Evolutionary conservation across 2,113 vertebrate species (phyloP).

Genomic region (Artemisiospiza belli): DNA sequence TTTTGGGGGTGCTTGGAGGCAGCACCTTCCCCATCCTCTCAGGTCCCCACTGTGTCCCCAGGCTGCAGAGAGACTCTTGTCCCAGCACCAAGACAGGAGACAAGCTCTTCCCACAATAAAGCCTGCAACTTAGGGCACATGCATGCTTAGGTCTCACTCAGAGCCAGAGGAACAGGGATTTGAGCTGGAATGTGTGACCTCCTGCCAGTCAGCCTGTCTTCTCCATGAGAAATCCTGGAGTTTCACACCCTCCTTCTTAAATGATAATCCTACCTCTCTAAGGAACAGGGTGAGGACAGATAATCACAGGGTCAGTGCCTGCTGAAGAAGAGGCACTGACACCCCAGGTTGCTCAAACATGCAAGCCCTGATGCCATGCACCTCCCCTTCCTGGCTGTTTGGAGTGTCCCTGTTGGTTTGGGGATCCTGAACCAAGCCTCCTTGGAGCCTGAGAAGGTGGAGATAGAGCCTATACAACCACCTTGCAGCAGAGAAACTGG

Average conservation of each 20-base stretch:
- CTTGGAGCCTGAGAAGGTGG: not conserved
- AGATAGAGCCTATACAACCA: not conserved
- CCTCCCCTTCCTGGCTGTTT: not conserved
- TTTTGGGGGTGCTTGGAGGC: not conserved
- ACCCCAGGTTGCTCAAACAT: accelerated
- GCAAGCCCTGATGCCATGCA: not conserved
- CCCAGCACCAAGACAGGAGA: not conserved
- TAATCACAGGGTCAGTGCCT: not conserved
- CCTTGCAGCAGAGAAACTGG: not conserved
- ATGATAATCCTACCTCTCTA: not conserved
- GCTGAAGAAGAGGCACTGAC: not conserved
- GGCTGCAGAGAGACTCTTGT: not conserved
- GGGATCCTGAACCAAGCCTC: not conserved
- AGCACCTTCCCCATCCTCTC: not conserved
- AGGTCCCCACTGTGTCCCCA: not conserved
- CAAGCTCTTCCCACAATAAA: not conserved
- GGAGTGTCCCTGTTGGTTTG: not conserved
- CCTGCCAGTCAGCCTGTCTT: not conserved
- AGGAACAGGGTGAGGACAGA: not conserved
- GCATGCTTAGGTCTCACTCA: accelerated
- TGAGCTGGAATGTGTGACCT: not conserved
- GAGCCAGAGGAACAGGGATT: not conserved
- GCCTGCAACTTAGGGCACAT: accelerated
- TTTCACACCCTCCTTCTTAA: not conserved
- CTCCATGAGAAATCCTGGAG: not conserved